phyloP scores from a whole-genome alignment of 2,888 invertebrate genomes.

The Drosophila paucipuncta region DNA sequence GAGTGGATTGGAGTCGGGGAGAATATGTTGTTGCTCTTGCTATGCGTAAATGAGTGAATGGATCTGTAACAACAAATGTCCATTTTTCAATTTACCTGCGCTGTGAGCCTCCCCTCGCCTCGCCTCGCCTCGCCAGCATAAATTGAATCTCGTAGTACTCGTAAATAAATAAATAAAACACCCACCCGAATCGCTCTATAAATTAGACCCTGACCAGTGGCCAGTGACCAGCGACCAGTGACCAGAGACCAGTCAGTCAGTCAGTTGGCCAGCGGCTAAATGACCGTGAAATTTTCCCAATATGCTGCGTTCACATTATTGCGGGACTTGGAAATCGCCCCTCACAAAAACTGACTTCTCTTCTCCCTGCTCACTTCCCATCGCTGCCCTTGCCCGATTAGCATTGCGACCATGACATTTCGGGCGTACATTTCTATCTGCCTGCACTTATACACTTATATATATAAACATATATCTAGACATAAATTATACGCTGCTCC shows the following conservation, averaged over 20 bases:
- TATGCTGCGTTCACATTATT: constrained; percentile 65
- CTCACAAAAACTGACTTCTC: constrained; percentile 1
- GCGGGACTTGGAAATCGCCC: constrained; percentile 31
- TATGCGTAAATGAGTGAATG: constrained; percentile 60
- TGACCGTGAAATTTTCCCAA: constrained; percentile 80
- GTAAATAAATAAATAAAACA: constrained; percentile 65
- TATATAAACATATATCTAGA: constrained; percentile 8
- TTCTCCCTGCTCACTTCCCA: constrained; percentile 5
- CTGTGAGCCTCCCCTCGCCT: background rate
- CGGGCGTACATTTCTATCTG: constrained; percentile 15
- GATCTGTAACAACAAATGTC: constrained; percentile 73
- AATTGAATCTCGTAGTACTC: constrained; percentile 62
- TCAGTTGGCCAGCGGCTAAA: constrained; percentile 64
- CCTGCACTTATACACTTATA: constrained; percentile 5
- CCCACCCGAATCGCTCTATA: constrained; percentile 73
- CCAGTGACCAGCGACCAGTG: constrained; percentile 65
- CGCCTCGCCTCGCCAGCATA: constrained; percentile 43
- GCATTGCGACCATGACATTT: constrained; percentile 48
- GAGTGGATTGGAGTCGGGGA: background rate
- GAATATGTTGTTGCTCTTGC: constrained; percentile 24
- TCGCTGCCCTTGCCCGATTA: constrained; percentile 34
- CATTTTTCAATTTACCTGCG: constrained; percentile 76
- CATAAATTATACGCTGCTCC: constrained; percentile 59
- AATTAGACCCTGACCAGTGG: constrained; percentile 70
- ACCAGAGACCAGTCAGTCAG: constrained; percentile 55